These are phyloP conservation scores for Propithecus coquereli DNA, from an alignment of 2,113 vertebrate genomes.

Conservation along the genomic window DNA sequence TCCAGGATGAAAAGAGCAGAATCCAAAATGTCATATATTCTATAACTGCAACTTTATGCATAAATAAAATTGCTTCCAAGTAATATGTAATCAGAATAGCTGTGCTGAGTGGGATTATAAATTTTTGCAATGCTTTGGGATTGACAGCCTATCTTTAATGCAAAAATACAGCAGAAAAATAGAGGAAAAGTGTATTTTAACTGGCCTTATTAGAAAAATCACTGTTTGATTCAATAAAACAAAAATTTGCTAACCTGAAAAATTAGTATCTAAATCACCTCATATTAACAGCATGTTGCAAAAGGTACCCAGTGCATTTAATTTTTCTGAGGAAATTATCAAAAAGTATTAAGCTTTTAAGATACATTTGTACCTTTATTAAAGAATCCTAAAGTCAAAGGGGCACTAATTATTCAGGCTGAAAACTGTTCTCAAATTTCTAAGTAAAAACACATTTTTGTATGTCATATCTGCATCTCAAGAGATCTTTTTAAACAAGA, in stretches of 20 bases:
- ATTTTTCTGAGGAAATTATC: conserved; percentile 36
- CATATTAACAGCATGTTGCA: neutral
- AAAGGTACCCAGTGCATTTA: neutral
- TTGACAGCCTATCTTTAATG: neutral
- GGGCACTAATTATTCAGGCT: conserved; percentile 1
- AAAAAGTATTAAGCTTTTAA: conserved; percentile 36
- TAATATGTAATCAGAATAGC: neutral
- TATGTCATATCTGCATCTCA: conserved; percentile 31
- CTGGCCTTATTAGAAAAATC: neutral
- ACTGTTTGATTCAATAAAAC: conserved; percentile 28
- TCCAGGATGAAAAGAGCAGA: conserved; percentile 24
- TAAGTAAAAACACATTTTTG: conserved; percentile 44
- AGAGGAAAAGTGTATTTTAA: neutral
- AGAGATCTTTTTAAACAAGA: conserved; percentile 49
- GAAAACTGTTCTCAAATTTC: conserved; percentile 44
- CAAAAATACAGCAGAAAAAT: neutral
- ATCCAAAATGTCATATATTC: conserved; percentile 16
- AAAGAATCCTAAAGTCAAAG: conserved; percentile 49
- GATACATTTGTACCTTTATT: conserved; percentile 19
- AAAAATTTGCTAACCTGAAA: conserved; percentile 43
- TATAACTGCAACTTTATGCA: neutral
- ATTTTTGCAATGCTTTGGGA: neutral
- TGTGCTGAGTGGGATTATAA: neutral
- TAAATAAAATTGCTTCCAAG: conserved; percentile 26
- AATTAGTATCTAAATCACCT: conserved; percentile 23